These are phyloP conservation scores for Pteria penguin DNA, from an alignment of 2,888 invertebrate genomes.

Conservation along the genomic window DNA sequence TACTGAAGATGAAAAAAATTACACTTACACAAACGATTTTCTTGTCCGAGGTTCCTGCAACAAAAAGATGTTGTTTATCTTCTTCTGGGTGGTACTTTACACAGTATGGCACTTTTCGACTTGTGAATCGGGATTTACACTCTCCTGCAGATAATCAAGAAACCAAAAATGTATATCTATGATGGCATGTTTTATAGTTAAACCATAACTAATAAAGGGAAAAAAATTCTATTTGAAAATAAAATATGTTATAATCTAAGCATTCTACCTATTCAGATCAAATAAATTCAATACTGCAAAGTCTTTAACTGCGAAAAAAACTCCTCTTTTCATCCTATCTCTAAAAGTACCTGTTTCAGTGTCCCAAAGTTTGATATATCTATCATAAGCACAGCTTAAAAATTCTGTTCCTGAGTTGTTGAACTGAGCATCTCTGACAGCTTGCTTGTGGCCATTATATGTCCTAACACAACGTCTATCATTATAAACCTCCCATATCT, in stretches of 20 bases:
- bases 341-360: conserved; percentile 93
- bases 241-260: too few species aligned
- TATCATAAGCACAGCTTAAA: conserved; percentile 95
- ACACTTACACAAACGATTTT: conserved; percentile 97
- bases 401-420: conserved; percentile 96
- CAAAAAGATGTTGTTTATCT: conserved; percentile 98
- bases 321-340: too few species aligned
- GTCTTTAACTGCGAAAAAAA: too few species aligned
- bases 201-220: too few species aligned
- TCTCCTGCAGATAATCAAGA: conserved; percentile 77
- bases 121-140: conserved; percentile 87
- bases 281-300: too few species aligned
- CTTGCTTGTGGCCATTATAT: conserved; percentile 97
- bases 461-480: conserved; percentile 95
- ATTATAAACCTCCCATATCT: conserved; percentile 99
- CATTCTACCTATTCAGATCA: too few species aligned
- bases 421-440: conserved; percentile 96
- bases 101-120: conserved; percentile 98
- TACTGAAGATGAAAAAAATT: too few species aligned
- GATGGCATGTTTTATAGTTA: too few species aligned
- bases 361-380: conserved; percentile 99
- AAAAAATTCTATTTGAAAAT: too few species aligned
- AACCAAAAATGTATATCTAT: too few species aligned
- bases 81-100: conserved; percentile 98
- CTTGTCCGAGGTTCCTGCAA: conserved; percentile 99